A percentile compares a stretch with the other conserved stretches of the same genome.
phyloP scores from a whole-genome alignment of 2,797 vertebrate species.

The Microhierax caerulescens region DNA sequence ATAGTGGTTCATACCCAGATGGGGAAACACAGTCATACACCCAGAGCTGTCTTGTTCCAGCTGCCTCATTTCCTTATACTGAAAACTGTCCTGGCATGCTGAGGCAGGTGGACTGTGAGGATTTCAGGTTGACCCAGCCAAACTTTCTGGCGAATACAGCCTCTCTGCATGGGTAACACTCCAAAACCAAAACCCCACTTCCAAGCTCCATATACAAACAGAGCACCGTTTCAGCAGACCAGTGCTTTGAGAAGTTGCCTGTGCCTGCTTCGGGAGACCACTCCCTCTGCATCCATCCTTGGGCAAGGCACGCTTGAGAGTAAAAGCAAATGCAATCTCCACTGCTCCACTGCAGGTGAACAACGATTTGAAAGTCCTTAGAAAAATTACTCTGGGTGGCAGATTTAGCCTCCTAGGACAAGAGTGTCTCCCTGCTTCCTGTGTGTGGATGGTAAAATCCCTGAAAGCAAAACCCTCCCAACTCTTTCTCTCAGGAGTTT shows the following conservation, averaged over 20 bases:
- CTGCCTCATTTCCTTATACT: rapidly evolving
- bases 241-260: not conserved
- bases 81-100: not conserved
- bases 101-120: not conserved
- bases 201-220: not conserved
- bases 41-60: not conserved
- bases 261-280: not conserved
- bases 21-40: not conserved
- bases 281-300: not conserved
- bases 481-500: not conserved
- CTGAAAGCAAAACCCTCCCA: not conserved
- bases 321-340: not conserved
- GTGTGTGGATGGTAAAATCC: rapidly evolving
- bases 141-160: not conserved
- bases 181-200: not conserved
- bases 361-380: rapidly evolving
- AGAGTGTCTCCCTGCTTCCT: not conserved
- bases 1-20: rapidly evolving
- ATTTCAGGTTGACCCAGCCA: not conserved
- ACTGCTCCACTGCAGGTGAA: not conserved
- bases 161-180: rapidly evolving
- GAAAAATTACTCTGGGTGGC: not conserved
- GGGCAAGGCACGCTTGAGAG: not conserved
- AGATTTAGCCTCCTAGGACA: not conserved
- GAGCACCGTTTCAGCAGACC: not conserved